phyloP scores from a whole-genome alignment of 2,797 vertebrate genomes.

The Sylvilagus floridanus region DNA sequence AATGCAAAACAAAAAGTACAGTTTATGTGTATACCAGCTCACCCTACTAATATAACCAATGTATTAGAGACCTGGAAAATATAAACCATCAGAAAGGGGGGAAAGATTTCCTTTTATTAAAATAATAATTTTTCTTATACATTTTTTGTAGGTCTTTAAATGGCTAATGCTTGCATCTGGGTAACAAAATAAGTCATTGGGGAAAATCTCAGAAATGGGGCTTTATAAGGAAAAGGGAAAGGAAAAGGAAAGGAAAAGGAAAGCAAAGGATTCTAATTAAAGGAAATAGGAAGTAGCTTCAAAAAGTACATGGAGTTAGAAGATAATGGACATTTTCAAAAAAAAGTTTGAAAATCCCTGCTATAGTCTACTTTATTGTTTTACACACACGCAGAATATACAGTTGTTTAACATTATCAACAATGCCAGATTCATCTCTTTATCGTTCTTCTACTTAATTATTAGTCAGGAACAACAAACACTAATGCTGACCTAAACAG shows the following conservation, averaged over 20 bases:
- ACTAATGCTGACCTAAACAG: background rate
- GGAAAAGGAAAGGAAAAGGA: conserved; percentile 15
- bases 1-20: background rate
- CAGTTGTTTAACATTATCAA: background rate
- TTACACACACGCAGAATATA: background rate
- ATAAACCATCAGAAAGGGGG: background rate
- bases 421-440: background rate
- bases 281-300: background rate
- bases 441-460: background rate
- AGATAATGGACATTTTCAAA: no score
- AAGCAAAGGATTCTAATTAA: conserved; percentile 38
- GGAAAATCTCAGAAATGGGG: conserved; percentile 18
- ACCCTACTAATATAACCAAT: background rate
- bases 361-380: background rate
- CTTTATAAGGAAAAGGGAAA: background rate
- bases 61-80: conserved; percentile 14
- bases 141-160: conserved; percentile 5
- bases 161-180: background rate
- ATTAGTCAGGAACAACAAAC: background rate
- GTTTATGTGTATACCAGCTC: background rate
- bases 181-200: conserved; percentile 14
- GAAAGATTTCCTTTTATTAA: conserved; percentile 40
- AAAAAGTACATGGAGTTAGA: no score
- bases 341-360: no score
- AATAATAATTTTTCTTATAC: background rate